A percentile compares a stretch with the other conserved stretches of the same genome.
Conservation (phyloP, 1,140 invertebrate species). For the Drosophila paulistorum region DNA sequence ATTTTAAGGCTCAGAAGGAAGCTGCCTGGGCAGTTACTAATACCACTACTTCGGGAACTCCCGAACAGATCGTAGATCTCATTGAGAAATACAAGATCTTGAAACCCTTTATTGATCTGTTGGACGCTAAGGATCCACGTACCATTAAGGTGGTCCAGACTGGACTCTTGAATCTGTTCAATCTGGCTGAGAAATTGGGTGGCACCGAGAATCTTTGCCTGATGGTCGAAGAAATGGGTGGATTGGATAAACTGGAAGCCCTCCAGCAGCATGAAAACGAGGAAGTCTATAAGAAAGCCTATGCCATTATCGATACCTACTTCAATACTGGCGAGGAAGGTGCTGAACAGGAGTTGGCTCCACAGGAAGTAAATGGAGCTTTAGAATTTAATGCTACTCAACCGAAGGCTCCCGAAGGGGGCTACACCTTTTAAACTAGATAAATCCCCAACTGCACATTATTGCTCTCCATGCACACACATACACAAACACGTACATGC, state of each 20-base stretch:
- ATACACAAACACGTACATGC: constrained; percentile 13
- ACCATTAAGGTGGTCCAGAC: constrained; percentile 93
- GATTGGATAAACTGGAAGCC: constrained; percentile 95
- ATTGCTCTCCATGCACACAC: constrained; percentile 4
- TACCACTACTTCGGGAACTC: constrained; percentile 96
- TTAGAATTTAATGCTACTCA: constrained; percentile 74
- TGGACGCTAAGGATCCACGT: constrained; percentile 91
- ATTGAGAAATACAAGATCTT: constrained; percentile 92
- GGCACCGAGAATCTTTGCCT: constrained; percentile 90
- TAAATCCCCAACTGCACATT: neutral
- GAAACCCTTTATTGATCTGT: constrained; percentile 92
- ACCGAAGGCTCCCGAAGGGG: constrained; percentile 74
- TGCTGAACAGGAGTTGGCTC: constrained; percentile 79
- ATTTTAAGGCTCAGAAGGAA: constrained; percentile 99
- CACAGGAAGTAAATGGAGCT: constrained; percentile 77
- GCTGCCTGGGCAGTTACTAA: constrained; percentile 99
- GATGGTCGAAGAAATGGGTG: constrained; percentile 94
- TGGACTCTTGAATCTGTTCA: constrained; percentile 92
- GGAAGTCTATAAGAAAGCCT: constrained; percentile 94
- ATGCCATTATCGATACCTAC: constrained; percentile 92
- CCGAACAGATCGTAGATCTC: constrained; percentile 92
- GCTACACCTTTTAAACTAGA: constrained; percentile 69
- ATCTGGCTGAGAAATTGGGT: constrained; percentile 87
- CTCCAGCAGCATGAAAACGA: constrained; percentile 98
- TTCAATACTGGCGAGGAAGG: constrained; percentile 86